Evolutionary conservation across 2,797 vertebrate species (phyloP).

Genomic region (Pangasius sanitwongsei): DNA sequence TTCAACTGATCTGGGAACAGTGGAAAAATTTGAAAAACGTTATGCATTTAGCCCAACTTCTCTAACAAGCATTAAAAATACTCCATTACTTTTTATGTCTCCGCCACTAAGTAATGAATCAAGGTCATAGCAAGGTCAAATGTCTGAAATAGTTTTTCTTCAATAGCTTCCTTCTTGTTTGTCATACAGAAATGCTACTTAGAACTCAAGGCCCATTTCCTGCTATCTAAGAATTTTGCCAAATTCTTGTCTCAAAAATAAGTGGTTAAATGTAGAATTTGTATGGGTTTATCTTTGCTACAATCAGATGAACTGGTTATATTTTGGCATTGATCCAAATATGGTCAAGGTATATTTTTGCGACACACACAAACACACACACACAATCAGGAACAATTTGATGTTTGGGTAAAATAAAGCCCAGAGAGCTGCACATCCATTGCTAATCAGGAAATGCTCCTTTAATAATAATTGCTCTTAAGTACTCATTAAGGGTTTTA

Average conservation of each 20-base stretch:
- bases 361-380: too few relatives aligned
- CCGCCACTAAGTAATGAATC: not conserved
- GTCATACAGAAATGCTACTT: not conserved
- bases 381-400: not conserved
- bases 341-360: not conserved
- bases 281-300: not conserved
- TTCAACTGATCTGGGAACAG: constrained; percentile 76
- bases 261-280: not conserved
- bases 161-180: not conserved
- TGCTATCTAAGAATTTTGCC: not conserved
- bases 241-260: not conserved
- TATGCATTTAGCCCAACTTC: not conserved
- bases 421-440: not conserved
- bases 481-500: not conserved
- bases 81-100: not conserved
- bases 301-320: not conserved
- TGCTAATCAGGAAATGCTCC: not conserved
- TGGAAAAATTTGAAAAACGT: not conserved
- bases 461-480: constrained; percentile 5
- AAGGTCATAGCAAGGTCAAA: not conserved
- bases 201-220: not conserved
- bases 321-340: not conserved
- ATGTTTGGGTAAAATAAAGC: not conserved
- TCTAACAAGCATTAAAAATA: not conserved
- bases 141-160: not conserved